A percentile compares a stretch with the other conserved stretches of the same genome.
phyloP scores from a whole-genome alignment of 2,888 invertebrate species.

The Acanthosepion esculentum region DNA sequence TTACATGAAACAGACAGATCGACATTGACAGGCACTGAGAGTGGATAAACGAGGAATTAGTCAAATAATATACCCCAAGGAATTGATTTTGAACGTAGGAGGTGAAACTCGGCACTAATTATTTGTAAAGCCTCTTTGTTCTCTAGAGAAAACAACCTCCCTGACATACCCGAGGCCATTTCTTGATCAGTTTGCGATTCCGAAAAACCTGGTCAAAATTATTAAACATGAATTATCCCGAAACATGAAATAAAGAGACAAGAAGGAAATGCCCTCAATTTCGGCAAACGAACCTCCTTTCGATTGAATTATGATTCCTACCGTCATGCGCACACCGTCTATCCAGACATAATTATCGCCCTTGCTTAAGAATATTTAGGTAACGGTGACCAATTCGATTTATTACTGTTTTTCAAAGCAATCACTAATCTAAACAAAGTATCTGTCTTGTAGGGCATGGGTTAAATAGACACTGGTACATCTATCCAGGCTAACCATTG shows the following conservation, averaged over 20 bases:
- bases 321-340: not conserved
- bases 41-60: not conserved
- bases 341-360: too few species aligned
- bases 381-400: not conserved
- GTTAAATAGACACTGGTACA: not conserved
- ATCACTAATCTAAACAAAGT: not conserved
- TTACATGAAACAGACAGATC: not conserved
- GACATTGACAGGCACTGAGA: not conserved
- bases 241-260: not conserved
- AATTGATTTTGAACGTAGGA: not conserved
- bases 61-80: too few species aligned
- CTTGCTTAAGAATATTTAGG: too few species aligned
- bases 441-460: not conserved
- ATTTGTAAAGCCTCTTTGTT: not conserved
- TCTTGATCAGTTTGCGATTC: not conserved
- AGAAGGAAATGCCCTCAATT: not conserved
- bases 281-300: not conserved
- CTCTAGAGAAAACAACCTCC: not conserved
- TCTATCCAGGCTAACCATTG: not conserved
- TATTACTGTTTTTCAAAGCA: not conserved
- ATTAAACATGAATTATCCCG: not conserved
- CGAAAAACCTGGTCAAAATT: not conserved
- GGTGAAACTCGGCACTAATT: not conserved
- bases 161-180: not conserved
- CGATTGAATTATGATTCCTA: not conserved